phyloP scores from a whole-genome alignment of 2,113 vertebrate species.

The Daubentonia madagascariensis region DNA sequence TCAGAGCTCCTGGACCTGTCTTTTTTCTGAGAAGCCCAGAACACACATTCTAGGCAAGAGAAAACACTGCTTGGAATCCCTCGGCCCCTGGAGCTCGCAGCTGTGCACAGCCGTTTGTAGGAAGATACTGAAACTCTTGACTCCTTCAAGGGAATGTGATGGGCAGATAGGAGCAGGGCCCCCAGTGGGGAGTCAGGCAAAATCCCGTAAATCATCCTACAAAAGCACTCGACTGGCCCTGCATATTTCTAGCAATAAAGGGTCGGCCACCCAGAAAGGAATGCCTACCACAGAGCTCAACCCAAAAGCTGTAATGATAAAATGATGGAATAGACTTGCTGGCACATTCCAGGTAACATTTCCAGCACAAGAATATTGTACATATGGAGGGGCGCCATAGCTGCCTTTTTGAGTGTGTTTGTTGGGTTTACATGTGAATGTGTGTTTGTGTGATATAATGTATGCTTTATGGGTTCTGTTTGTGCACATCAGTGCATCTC shows the following conservation, averaged over 20 bases:
- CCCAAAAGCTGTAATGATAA: not conserved
- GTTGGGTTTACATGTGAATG: not conserved
- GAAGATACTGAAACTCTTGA: not conserved
- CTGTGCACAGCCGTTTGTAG: not conserved
- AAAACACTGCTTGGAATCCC: not conserved
- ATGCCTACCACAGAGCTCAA: not conserved
- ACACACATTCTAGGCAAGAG: slow-evolving; percentile 13
- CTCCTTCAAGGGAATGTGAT: slow-evolving; percentile 35
- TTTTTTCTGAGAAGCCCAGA: slow-evolving; percentile 13
- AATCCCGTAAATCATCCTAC: not conserved
- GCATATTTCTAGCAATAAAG: not conserved
- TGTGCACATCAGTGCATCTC: not conserved
- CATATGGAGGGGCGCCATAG: not conserved
- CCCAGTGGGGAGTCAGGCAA: not conserved
- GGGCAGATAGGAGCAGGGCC: not conserved
- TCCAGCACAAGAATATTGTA: not conserved
- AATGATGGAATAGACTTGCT: not conserved
- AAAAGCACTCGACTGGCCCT: not conserved
- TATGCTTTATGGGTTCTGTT: not conserved
- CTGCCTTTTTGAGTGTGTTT: not conserved
- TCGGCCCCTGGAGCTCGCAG: not conserved
- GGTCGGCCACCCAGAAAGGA: slow-evolving; percentile 40
- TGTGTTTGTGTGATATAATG: not conserved
- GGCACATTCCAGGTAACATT: not conserved
- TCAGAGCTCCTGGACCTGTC: not conserved